These are phyloP conservation scores for Chrysotoxum bicinctum DNA, from an alignment of 2,888 invertebrate species.

Conservation along the genomic window DNA sequence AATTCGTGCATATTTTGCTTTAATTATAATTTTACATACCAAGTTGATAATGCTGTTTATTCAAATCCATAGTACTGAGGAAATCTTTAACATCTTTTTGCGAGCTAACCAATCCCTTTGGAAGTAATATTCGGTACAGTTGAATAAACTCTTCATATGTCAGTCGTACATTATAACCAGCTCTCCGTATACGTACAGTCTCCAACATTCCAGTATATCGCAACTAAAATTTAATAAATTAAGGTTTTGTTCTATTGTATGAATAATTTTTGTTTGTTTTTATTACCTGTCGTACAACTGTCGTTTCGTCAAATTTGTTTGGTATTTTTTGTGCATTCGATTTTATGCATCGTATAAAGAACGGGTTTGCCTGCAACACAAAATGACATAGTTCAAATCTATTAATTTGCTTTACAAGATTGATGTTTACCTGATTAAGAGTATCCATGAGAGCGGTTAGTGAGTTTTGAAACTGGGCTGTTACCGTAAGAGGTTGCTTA, in stretches of 20 bases:
- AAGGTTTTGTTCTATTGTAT: background rate
- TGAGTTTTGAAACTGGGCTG: constrained; percentile 97
- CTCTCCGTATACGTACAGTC: constrained; percentile 96
- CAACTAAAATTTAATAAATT: constrained; percentile 82
- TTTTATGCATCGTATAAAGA: constrained; percentile 93
- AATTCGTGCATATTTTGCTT: too few species aligned
- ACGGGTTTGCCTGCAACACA: constrained; percentile 82
- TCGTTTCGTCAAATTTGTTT: constrained; percentile 95
- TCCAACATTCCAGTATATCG: constrained; percentile 98
- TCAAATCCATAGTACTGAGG: constrained; percentile 90
- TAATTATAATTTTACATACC: constrained; percentile 82
- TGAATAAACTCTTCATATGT: constrained; percentile 97
- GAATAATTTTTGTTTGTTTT: background rate
- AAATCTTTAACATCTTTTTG: constrained; percentile 93
- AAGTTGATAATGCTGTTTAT: constrained; percentile 95
- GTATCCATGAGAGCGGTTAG: constrained; percentile 96
- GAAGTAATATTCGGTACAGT: constrained; percentile 93
- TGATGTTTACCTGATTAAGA: constrained; percentile 85
- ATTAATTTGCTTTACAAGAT: background rate
- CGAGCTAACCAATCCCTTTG: constrained; percentile 92
- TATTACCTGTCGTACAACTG: constrained; percentile 88
- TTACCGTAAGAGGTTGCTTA: constrained; percentile 95
- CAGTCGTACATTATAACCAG: constrained; percentile 96
- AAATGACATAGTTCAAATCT: background rate
- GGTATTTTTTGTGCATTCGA: constrained; percentile 96